Conservation (phyloP, 2,113 vertebrate species). For the Myiozetetes cayanensis region DNA sequence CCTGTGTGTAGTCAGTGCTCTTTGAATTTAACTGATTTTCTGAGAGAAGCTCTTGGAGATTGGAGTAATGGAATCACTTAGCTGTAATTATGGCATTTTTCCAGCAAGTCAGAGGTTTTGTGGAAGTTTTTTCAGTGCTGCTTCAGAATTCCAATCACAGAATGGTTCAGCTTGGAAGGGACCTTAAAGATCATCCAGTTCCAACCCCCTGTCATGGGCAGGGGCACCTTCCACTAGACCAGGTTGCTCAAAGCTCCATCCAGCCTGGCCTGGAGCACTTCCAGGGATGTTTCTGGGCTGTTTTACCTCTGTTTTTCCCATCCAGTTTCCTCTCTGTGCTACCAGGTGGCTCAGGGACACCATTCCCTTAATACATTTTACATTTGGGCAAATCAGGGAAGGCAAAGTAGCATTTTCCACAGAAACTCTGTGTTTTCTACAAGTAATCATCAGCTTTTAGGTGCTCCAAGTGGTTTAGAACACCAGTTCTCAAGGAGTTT, state of each 20-base stretch:
- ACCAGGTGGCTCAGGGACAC: neutral
- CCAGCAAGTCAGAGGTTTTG: neutral
- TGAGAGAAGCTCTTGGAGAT: neutral
- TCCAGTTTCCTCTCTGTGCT: neutral
- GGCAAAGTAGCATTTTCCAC: neutral
- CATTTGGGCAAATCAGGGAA: neutral
- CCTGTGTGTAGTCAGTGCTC: neutral
- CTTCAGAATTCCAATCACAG: neutral
- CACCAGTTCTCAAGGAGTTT: neutral
- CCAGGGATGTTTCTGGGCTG: neutral
- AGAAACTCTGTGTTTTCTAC: neutral
- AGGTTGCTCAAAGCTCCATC: neutral
- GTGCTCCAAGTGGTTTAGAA: neutral
- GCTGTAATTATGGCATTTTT: neutral
- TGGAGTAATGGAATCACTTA: neutral
- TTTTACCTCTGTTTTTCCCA: neutral
- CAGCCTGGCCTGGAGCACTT: neutral
- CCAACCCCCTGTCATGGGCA: no score
- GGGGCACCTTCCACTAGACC: neutral
- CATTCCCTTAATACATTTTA: constrained; percentile 21
- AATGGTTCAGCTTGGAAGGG: neutral
- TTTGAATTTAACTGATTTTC: neutral
- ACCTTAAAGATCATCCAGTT: neutral
- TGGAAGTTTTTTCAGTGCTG: neutral
- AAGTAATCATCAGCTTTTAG: neutral